These are phyloP conservation scores for Dendrophyllia cribrosa DNA, from an alignment of 64 coral and sea anemone species.

Conservation along the genomic window DNA sequence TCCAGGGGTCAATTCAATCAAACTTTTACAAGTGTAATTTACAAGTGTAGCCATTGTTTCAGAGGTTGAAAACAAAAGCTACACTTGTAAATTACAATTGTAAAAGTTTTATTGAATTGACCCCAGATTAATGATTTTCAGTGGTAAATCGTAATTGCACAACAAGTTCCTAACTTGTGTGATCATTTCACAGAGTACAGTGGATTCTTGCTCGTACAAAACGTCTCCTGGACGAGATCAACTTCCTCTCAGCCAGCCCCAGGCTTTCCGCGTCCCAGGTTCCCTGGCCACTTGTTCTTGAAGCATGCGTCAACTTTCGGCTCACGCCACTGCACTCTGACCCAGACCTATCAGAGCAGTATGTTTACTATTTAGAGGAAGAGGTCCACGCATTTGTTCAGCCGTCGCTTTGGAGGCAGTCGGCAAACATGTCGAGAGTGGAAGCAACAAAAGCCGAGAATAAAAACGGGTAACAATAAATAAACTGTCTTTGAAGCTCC, in stretches of 20 bases:
- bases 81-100: too few species aligned
- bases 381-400: constrained; percentile 51
- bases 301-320: constrained; percentile 59
- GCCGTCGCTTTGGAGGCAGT: constrained; percentile 33
- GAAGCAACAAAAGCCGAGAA: constrained; percentile 4
- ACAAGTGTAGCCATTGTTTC: too few species aligned
- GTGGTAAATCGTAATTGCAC: too few species aligned
- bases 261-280: constrained; percentile 46
- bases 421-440: constrained; percentile 21
- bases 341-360: constrained; percentile 36
- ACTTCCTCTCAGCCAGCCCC: constrained; percentile 36
- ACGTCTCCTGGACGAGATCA: constrained; percentile 12
- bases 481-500: not conserved
- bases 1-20: too few species aligned
- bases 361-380: constrained; percentile 45
- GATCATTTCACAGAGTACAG: constrained; percentile 7
- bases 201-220: constrained; percentile 41
- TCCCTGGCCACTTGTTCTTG: constrained; percentile 68
- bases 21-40: too few species aligned
- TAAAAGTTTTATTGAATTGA: too few species aligned
- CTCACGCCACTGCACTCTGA: constrained; percentile 45
- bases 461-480: not conserved
- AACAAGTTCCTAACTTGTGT: not conserved
- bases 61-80: too few species aligned
- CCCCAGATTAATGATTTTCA: too few species aligned